Base-by-base conservation (phyloP, 2,113 vertebrate genomes). In the Notechis scutatus region DNA sequence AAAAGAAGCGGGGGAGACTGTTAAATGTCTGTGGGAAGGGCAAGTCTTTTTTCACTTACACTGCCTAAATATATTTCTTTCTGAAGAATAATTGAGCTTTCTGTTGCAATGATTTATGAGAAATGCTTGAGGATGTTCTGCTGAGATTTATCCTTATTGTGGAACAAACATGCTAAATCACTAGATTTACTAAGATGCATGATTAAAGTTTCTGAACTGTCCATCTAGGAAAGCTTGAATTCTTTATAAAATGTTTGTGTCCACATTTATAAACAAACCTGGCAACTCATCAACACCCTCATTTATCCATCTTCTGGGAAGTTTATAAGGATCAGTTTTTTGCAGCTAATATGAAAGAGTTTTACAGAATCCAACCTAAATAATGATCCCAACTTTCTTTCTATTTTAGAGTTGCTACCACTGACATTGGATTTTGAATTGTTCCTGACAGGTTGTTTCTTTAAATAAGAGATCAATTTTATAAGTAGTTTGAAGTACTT, bases 91-190 rank as follows among this genome's bases (percentile, higher is more conserved):
- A 90, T 59, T 90, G 74, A 39, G 81, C 21, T 89, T 93, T 95
- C 57, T 5, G 8, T 64, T 86, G 92, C 81, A 50, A 90, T 95
- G 95, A 96, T 92, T 91, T 95, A 95, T 94, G 94, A 89, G 91
- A 64, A 94, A 91, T 29, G 69, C 39, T 12, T 92, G 81, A 92
- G 92, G 91, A 87, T 14, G 26, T 24, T 89, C 56, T 94, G 85
- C 92, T 86, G 90, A 69, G 8, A 56, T 93, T 86, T 57, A 39
- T 90, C 93, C 69, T 93, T 93, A 94, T 57, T 57, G 85, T 87
- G 57, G 47, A 52, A 34, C n/a, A 90, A 87, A 88, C 23, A 24
- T 29, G 85, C 59, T 87, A 81, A 81, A 81, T 94, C 91, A 90
- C 95, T 93, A 91, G 92, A 23, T 56, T 87, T 85, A 86, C 74